phyloP scores from a whole-genome alignment of 2,888 invertebrate species.

The Nomada ferruginata region DNA sequence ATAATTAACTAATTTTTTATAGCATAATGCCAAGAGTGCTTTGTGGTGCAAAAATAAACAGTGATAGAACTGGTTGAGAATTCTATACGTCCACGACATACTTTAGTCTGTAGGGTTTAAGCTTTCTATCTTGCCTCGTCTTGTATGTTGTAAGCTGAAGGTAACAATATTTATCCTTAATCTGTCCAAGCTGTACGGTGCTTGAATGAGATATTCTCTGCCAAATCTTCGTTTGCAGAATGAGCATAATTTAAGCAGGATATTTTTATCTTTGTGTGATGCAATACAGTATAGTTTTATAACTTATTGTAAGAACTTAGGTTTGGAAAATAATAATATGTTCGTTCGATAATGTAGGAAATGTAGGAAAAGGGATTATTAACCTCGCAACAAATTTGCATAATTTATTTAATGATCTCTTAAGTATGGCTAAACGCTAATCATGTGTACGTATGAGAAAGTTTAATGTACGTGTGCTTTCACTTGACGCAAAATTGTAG shows the following conservation, averaged over 20 bases:
- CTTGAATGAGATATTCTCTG: constrained; percentile 47
- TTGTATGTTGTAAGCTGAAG: constrained; percentile 46
- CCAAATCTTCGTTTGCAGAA: constrained; percentile 34
- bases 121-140: constrained; percentile 50
- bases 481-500: constrained; percentile 14
- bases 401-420: constrained; percentile 49
- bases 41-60: constrained; percentile 54
- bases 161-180: constrained; percentile 43
- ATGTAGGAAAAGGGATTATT: constrained; percentile 18
- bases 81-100: constrained; percentile 68
- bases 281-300: constrained; percentile 52
- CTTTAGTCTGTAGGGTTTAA: constrained; percentile 54
- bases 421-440: constrained; percentile 29
- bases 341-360: constrained; percentile 13
- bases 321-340: constrained; percentile 18
- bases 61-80: constrained; percentile 53
- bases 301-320: constrained; percentile 40
- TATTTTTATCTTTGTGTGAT: constrained; percentile 57
- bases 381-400: constrained; percentile 27
- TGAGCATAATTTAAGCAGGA: constrained; percentile 47
- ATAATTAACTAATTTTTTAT: constrained; percentile 9
- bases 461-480: constrained; percentile 25
- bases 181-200: constrained; percentile 56
- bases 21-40: constrained; percentile 49
- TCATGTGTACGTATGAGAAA: constrained; percentile 2